Conservation (phyloP, 2,888 invertebrate genomes). For the Aspidiotus rigidus region DNA sequence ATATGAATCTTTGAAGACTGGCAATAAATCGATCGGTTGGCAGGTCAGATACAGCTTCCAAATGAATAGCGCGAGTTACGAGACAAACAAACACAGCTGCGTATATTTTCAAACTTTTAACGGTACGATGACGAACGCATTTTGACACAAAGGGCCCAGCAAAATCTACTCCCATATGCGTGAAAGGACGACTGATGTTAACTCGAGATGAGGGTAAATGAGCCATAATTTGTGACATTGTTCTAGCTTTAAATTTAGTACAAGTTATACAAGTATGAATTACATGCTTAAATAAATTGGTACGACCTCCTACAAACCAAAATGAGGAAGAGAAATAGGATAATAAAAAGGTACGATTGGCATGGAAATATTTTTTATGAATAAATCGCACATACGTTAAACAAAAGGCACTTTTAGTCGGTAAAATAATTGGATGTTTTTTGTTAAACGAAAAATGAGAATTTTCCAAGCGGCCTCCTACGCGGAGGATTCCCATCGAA, state of each 20-base stretch:
- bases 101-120: constrained; percentile 4
- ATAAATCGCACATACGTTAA: neutral
- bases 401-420: neutral
- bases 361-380: neutral
- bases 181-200: neutral
- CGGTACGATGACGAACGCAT: constrained; percentile 7
- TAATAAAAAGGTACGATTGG: neutral
- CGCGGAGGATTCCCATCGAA: neutral
- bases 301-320: neutral
- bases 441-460: constrained; percentile 3
- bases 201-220: neutral
- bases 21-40: constrained; percentile 3
- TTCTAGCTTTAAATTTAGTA: neutral
- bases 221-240: neutral
- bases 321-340: neutral
- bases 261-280: too few relatives aligned
- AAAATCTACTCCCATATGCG: neutral
- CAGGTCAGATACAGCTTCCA: neutral
- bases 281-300: too few relatives aligned
- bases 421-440: constrained; percentile 2
- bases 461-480: neutral
- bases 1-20: neutral
- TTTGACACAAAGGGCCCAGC: neutral
- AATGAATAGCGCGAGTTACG: neutral
- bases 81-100: neutral